These are phyloP conservation scores for Ceratotherium simum DNA, from an alignment of 2,113 vertebrate genomes.

Conservation along the genomic window DNA sequence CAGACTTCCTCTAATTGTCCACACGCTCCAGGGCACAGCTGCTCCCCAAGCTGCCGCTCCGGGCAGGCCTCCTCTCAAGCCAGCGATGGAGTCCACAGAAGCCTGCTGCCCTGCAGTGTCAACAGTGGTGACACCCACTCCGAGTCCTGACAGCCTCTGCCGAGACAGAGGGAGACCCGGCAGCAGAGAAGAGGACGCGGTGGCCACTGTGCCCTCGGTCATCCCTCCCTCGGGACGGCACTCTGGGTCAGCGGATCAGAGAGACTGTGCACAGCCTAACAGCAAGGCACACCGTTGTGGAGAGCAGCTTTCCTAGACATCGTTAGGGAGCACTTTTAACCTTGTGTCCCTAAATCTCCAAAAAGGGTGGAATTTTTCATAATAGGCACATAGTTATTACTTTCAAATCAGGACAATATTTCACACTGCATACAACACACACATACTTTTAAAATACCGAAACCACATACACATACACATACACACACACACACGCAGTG, in stretches of 20 bases:
- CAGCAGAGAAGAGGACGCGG: not conserved
- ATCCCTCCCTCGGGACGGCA: not conserved
- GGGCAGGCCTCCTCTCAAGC: not conserved
- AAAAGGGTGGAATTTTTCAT: not conserved
- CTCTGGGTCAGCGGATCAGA: not conserved
- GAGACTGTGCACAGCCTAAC: not conserved
- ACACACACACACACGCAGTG: accelerated
- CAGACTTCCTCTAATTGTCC: slow-evolving; percentile 63
- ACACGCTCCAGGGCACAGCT: not conserved
- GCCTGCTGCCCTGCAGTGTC: not conserved
- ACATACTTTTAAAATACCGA: not conserved
- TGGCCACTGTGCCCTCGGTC: not conserved
- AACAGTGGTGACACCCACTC: not conserved
- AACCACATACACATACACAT: not conserved
- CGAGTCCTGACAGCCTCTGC: not conserved
- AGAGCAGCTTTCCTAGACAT: not conserved
- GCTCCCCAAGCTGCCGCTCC: not conserved
- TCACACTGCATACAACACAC: not conserved
- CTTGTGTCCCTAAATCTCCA: not conserved
- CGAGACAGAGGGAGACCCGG: not conserved
- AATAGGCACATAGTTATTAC: not conserved
- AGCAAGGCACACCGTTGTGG: accelerated
- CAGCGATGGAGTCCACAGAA: not conserved
- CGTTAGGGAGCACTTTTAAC: not conserved
- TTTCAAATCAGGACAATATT: not conserved